Percentiles rank a stretch among this genome's conserved stretches.
Conservation (phyloP, 2,888 invertebrate genomes). For the Drosophila kanekoi region DNA sequence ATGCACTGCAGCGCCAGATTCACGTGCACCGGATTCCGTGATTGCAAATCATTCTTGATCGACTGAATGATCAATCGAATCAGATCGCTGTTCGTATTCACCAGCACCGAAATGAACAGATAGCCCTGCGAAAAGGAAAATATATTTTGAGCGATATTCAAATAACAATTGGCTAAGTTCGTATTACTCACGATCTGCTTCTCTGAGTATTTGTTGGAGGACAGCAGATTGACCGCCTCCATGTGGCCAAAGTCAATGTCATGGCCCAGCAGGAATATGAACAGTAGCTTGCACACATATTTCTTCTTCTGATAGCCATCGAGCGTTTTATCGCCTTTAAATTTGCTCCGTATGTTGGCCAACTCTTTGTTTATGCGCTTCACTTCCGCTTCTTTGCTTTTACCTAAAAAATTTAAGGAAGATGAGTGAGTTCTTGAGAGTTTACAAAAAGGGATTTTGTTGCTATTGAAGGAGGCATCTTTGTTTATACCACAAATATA, state of each 20-base stretch:
- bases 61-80: constrained; percentile 99
- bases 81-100: constrained; percentile 99
- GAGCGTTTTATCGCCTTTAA: constrained; percentile 99
- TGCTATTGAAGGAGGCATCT: not conserved
- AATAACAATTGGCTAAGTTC: constrained; percentile 1
- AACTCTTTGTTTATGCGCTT: constrained; percentile 99
- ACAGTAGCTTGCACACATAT: constrained; percentile 99
- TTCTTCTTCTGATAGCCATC: constrained; percentile 99
- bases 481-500: too few relatives aligned
- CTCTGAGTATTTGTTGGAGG: constrained; percentile 99
- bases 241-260: constrained; percentile 99
- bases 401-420: constrained; percentile 87
- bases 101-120: constrained; percentile 99
- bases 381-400: constrained; percentile 99
- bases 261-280: constrained; percentile 99
- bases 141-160: not conserved
- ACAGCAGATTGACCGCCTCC: constrained; percentile 99
- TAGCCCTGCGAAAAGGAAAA: constrained; percentile 92
- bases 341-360: constrained; percentile 99
- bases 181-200: constrained; percentile 96
- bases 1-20: constrained; percentile 99
- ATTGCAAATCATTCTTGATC: constrained; percentile 98
- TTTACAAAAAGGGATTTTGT: not conserved
- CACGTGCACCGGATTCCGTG: constrained; percentile 98
- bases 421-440: not conserved